Evolutionary conservation across 2,797 vertebrate genomes (phyloP).

Genomic region (Tenualosa thibaudeaui): DNA sequence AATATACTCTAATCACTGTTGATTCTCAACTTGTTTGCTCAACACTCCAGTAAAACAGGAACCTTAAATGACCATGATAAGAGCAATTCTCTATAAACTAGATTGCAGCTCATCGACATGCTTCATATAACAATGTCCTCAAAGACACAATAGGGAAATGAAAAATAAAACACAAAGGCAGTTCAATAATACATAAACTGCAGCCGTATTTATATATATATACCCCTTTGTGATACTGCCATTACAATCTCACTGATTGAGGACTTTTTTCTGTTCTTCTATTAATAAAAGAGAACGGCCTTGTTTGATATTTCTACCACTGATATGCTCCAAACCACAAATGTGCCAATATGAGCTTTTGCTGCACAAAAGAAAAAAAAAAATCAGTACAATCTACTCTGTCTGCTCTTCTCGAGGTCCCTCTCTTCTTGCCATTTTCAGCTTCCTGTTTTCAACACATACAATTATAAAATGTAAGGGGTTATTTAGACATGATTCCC

Average conservation of each 20-base stretch:
- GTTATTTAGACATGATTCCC: background rate
- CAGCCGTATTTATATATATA: background rate
- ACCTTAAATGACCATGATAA: too few species aligned
- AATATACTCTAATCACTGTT: background rate
- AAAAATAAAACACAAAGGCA: background rate
- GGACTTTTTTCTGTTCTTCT: background rate
- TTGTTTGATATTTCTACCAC: background rate
- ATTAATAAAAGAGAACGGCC: background rate
- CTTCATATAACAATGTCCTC: background rate
- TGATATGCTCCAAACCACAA: background rate
- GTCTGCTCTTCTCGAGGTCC: background rate
- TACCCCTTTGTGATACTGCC: background rate
- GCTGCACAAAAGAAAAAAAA: background rate
- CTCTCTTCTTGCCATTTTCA: background rate
- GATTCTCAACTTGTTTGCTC: background rate
- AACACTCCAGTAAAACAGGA: background rate
- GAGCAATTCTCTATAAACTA: background rate
- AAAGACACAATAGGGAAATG: background rate
- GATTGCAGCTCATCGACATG: background rate
- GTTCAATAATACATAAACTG: background rate
- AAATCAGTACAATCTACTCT: background rate
- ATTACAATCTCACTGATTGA: background rate
- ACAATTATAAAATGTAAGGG: background rate
- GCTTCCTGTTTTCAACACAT: background rate
- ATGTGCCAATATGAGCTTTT: background rate